These are phyloP conservation scores for Candidula unifasciata DNA, from an alignment of 2,888 invertebrate genomes.

Conservation along the genomic window DNA sequence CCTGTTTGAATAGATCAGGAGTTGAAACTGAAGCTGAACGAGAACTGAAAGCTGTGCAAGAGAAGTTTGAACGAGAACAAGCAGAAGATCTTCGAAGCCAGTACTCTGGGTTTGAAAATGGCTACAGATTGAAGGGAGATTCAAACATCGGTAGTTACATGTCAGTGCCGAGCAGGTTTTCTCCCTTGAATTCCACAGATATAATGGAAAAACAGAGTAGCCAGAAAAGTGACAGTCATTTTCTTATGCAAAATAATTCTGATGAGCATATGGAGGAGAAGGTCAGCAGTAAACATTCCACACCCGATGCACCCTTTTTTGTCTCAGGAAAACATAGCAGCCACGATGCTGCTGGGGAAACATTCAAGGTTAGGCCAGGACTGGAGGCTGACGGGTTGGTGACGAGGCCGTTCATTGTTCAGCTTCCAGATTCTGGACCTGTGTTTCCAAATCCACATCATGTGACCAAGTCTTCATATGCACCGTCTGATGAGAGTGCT, in stretches of 20 bases:
- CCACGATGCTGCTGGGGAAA: neutral
- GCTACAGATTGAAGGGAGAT: constrained; percentile 1
- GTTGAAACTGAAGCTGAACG: constrained; percentile 36
- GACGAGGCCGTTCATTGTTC: constrained; percentile 36
- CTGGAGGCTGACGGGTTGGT: constrained; percentile 5
- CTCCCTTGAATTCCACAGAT: constrained; percentile 30
- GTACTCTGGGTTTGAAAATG: neutral
- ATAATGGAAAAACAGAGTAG: neutral
- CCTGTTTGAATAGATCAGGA: neutral
- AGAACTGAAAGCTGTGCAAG: constrained; percentile 36
- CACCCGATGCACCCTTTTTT: neutral
- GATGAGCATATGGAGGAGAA: neutral
- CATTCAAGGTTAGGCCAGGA: constrained; percentile 21
- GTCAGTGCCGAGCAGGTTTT: constrained; percentile 24
- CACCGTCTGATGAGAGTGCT: neutral
- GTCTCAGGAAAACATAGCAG: neutral
- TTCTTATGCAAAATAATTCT: neutral
- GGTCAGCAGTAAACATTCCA: neutral
- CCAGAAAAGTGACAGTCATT: neutral
- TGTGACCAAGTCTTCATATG: constrained; percentile 17
- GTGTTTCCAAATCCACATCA: constrained; percentile 49
- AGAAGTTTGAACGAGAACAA: constrained; percentile 37
- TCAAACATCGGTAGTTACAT: neutral
- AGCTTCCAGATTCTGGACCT: constrained; percentile 42
- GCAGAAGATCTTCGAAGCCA: constrained; percentile 29